Evolutionary conservation across 2,113 vertebrate genomes (phyloP).

Genomic region (Prunella himalayana): DNA sequence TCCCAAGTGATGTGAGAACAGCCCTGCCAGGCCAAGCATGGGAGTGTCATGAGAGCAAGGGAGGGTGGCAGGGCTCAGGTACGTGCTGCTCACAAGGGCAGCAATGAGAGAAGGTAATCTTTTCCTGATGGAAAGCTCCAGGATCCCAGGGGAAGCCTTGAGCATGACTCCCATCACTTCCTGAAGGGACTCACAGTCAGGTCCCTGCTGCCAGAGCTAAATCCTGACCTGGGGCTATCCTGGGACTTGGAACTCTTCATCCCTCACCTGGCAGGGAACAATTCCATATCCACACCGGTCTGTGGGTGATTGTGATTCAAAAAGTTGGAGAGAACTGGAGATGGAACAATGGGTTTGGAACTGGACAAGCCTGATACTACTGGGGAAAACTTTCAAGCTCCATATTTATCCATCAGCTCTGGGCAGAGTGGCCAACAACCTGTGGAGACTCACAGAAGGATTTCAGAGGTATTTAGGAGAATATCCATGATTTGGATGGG

Average conservation of each 20-base stretch:
- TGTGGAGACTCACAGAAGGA: neutral
- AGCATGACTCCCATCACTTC: neutral
- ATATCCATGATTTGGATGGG: rapidly evolving
- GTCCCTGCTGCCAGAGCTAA: neutral
- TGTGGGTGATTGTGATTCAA: rapidly evolving
- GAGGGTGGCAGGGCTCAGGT: neutral
- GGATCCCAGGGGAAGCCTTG: neutral
- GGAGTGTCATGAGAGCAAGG: neutral
- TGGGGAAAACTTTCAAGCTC: neutral
- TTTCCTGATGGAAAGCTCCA: neutral
- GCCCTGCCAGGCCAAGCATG: neutral
- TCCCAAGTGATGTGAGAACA: neutral
- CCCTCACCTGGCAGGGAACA: neutral
- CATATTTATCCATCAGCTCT: neutral
- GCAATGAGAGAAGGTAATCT: rapidly evolving
- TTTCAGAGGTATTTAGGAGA: neutral
- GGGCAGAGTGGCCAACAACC: neutral
- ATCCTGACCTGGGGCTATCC: neutral
- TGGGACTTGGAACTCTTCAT: neutral
- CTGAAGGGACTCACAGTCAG: neutral
- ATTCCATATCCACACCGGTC: rapidly evolving
- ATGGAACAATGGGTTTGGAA: neutral
- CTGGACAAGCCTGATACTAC: neutral
- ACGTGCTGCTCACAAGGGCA: neutral
- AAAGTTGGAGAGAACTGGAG: neutral